Conservation (phyloP, 2,888 invertebrate species). For the Holacanthella duospinosa region DNA sequence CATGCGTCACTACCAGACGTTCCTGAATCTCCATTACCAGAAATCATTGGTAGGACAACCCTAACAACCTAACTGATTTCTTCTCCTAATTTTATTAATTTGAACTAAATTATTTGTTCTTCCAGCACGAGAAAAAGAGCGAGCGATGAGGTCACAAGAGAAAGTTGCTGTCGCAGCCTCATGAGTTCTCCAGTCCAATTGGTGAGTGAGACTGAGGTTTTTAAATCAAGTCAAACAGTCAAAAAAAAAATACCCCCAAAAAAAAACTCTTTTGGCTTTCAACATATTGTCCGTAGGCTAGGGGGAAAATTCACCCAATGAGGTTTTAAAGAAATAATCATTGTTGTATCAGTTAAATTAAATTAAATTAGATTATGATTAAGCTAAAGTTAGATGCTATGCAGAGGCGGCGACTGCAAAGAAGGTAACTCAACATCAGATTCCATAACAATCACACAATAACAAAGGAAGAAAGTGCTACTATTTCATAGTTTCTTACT, state of each 20-base stretch:
- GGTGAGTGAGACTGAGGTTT: no score
- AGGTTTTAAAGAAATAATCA: not conserved
- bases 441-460: not conserved
- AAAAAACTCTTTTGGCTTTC: conserved; percentile 2
- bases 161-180: not conserved
- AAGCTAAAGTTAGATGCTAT: no score
- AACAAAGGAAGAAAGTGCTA: conserved; percentile 1
- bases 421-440: no score
- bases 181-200: not conserved
- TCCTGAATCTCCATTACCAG: conserved; percentile 22
- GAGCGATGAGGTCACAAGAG: not conserved
- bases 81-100: no score
- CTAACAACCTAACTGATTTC: not conserved
- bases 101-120: not conserved
- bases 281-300: conserved; percentile 1
- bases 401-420: no score
- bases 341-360: no score
- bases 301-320: not conserved
- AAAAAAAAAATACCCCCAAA: no score
- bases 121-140: conserved; percentile 1
- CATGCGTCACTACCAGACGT: conserved; percentile 31
- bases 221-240: not conserved
- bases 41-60: not conserved
- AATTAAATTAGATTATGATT: no score
- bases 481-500: conserved; percentile 6